phyloP scores from a whole-genome alignment of 2,797 vertebrate species.

The Erithacus rubecula region DNA sequence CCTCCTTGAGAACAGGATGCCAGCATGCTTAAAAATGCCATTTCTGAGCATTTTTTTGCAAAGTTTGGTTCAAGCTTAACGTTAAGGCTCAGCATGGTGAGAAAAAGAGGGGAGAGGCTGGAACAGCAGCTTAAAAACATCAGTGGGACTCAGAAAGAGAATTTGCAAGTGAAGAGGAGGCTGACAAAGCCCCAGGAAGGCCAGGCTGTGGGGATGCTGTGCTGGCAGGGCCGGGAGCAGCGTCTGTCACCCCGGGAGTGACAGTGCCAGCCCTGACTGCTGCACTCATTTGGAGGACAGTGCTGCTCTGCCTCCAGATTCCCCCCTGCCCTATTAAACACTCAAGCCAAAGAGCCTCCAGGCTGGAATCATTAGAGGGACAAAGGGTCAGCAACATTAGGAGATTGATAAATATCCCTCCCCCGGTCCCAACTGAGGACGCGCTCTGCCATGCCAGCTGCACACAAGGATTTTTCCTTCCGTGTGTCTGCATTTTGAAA shows the following conservation, averaged over 20 bases:
- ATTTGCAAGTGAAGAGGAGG: not conserved
- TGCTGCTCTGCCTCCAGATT: conserved; percentile 16
- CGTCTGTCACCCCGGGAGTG: not conserved
- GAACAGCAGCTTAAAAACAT: not conserved
- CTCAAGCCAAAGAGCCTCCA: conserved; percentile 35
- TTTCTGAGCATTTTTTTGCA: not conserved
- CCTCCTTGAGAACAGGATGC: accelerated
- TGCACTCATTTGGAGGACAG: not conserved
- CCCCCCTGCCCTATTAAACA: conserved; percentile 56
- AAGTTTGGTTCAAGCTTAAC: not conserved
- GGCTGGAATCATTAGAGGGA: conserved; percentile 60
- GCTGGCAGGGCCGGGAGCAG: not conserved
- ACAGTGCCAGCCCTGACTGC: not conserved
- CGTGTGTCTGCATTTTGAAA: not conserved
- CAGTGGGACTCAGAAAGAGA: not conserved
- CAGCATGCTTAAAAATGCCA: not conserved
- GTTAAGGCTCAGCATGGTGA: accelerated
- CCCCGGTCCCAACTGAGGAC: not conserved
- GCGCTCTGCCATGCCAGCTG: conserved; percentile 64
- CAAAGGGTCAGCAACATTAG: conserved; percentile 64
- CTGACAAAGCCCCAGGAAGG: not conserved
- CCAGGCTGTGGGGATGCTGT: not conserved
- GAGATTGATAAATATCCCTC: conserved; percentile 57
- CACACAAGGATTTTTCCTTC: conserved; percentile 27
- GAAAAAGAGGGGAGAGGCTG: not conserved